Conservation (phyloP, 2,888 invertebrate species). For the Ethmia dodecea region DNA sequence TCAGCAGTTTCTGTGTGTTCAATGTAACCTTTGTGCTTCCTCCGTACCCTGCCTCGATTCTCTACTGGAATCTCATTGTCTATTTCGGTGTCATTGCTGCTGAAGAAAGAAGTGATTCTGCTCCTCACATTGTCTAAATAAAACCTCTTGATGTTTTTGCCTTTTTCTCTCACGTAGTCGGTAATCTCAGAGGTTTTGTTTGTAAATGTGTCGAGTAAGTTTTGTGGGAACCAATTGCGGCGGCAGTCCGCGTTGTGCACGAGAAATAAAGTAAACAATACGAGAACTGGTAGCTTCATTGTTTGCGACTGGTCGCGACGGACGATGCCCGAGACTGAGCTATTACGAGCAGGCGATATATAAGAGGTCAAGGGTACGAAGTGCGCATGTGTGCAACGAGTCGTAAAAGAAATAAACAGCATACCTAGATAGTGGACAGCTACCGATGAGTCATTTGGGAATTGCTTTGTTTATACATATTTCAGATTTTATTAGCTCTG, state of each 20-base stretch:
- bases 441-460: no score
- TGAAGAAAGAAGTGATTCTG: constrained; percentile 47
- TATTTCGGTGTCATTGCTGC: constrained; percentile 17
- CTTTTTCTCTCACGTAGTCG: constrained; percentile 50
- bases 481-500: no score
- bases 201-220: constrained; percentile 42
- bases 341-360: constrained; percentile 7
- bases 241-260: constrained; percentile 39
- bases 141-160: constrained; percentile 42
- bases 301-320: constrained; percentile 18
- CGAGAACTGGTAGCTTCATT: constrained; percentile 44
- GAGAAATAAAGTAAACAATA: constrained; percentile 37
- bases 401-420: constrained; percentile 19
- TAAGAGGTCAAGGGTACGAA: constrained; percentile 47
- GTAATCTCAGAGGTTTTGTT: constrained; percentile 49
- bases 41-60: constrained; percentile 32
- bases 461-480: no score
- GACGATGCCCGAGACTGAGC: constrained; percentile 35
- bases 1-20: constrained; percentile 32
- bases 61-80: constrained; percentile 9
- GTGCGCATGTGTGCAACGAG: constrained; percentile 26
- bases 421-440: no score
- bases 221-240: constrained; percentile 43
- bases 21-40: constrained; percentile 41
- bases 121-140: constrained; percentile 51